Base-by-base conservation (phyloP, 2,888 invertebrate species). In the Apamea crenata region DNA sequence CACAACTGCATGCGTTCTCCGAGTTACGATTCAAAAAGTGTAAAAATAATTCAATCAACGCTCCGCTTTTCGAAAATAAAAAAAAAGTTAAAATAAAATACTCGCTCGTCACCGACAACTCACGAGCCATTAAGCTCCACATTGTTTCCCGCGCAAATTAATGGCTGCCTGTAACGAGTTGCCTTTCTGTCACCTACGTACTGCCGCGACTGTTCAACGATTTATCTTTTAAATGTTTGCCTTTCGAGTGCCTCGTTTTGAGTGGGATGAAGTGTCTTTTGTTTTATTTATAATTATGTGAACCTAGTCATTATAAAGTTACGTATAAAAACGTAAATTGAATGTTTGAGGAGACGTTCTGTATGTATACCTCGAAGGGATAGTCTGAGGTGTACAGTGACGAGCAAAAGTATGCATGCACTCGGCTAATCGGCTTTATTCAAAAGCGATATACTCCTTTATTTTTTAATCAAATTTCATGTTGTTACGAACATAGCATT, bases 141-240 rank as follows among this genome's bases (percentile, higher is more conserved):
- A 87, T 88, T 89, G 87, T 89, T 88, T 84, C 84, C 40, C 76
- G 71, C 72, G 36, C 63, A 75, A 85, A 90, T 91, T 86, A 89
- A 89, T 90, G 86, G 80, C 69, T 65, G 74, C 82, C 78, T 88
- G 74, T 86, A 85, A 81, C 69, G 73, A 74, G 70, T 80, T 70
- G 77, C 87, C 78, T 78, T 88, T 87, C 76, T 83, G 87, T 83
- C 80, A 84, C 69, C 76, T 72, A 68, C 68, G 77, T 53, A 71
- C 78, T 87, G 53, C 56, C 63, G 66, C 77, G 70, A 77, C 53
- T 59, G 65, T 67, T 65, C 47, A 44, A 81, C 77, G 71, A 86
- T 85, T 83, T 86, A 86, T 80, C 69, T 82, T 84, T 79, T 65
- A 74, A 78, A 83, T 74, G 82, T 67, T 74, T n/a, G 40, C 50